phyloP scores from a whole-genome alignment of 2,797 vertebrate species.

The Macrochelys suwanniensis region DNA sequence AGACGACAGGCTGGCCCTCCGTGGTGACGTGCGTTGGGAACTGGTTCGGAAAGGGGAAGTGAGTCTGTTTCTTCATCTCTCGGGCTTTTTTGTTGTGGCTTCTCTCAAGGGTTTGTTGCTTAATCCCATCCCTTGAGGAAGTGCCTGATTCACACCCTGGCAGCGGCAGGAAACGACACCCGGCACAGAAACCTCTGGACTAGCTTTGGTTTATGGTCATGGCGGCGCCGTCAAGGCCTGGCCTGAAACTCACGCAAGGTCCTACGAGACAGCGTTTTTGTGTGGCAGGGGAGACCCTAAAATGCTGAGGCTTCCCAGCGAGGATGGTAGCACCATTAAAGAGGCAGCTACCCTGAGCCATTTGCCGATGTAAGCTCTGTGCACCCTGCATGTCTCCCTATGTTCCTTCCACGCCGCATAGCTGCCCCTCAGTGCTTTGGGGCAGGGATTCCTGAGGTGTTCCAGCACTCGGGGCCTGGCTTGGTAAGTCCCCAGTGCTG shows the following conservation, averaged over 20 bases:
- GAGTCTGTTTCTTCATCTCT: slow-evolving; percentile 73
- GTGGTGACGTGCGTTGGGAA: slow-evolving; percentile 96
- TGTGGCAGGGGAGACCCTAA: too few species aligned
- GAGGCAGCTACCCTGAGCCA: background rate
- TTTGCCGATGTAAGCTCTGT: background rate
- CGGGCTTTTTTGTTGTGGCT: background rate
- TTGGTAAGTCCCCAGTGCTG: too few species aligned
- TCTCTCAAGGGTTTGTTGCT: background rate
- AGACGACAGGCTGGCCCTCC: slow-evolving; percentile 96
- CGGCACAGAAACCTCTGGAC: background rate
- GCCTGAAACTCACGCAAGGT: background rate
- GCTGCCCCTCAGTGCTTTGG: background rate
- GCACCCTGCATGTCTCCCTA: background rate
- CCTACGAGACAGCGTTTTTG: background rate
- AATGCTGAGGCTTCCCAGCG: background rate
- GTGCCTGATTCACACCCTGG: background rate
- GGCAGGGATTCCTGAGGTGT: background rate
- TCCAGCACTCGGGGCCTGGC: background rate
- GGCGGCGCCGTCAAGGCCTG: background rate
- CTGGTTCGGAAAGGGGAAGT: slow-evolving; percentile 99
- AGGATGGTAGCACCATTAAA: background rate
- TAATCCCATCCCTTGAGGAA: background rate
- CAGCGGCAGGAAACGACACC: background rate
- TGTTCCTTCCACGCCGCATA: background rate
- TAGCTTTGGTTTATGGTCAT: background rate